These are phyloP conservation scores for Coelogynopora nodosa DNA, from an alignment of 2,888 invertebrate species.

Conservation along the genomic window DNA sequence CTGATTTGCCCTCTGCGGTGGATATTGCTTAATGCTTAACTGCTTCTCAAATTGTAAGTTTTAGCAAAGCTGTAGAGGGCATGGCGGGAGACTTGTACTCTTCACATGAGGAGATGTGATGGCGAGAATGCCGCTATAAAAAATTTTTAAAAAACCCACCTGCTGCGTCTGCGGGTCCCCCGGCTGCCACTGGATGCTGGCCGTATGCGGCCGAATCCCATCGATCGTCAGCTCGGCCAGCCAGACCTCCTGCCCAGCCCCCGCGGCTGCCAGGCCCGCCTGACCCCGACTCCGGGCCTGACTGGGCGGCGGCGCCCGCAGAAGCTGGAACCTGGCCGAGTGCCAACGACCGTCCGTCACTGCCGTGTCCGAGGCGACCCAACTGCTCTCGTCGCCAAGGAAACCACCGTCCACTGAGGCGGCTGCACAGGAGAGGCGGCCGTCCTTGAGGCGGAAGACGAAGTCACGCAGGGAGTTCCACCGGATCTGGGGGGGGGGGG, in stretches of 20 bases:
- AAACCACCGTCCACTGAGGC: background rate
- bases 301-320: background rate
- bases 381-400: background rate
- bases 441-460: background rate
- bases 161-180: background rate
- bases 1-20: too few species aligned
- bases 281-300: background rate
- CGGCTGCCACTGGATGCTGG: slow-evolving; percentile 14
- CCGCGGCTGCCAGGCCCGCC: background rate
- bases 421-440: background rate
- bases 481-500: background rate
- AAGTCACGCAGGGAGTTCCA: background rate
- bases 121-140: background rate
- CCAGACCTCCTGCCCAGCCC: background rate
- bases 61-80: too few species aligned
- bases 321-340: background rate
- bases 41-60: too few species aligned
- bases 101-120: too few species aligned
- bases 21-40: too few species aligned
- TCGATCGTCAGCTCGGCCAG: background rate
- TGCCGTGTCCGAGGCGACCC: background rate
- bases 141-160: background rate
- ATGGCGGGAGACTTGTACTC: too few species aligned
- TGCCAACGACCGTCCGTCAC: slow-evolving; percentile 26
- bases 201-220: background rate